Evolutionary conservation across 2,113 vertebrate genomes (phyloP), one percentile per base, ranked within the genome.

Genomic region (Osmerus eperlanus): DNA sequence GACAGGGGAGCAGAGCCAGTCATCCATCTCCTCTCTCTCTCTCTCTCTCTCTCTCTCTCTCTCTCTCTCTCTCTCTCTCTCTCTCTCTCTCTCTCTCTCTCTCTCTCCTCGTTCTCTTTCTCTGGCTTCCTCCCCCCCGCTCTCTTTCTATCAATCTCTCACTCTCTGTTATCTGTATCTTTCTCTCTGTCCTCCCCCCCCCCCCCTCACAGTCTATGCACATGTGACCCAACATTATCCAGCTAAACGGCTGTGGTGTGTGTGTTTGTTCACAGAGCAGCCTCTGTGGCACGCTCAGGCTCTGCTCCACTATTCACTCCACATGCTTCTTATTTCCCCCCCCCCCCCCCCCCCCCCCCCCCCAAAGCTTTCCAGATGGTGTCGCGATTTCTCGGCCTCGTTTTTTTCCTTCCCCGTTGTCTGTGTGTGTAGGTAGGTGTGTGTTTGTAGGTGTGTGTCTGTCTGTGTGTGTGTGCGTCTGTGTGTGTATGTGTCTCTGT

Each of bases 291-390:
- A 11, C 19, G 15, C 29, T 71, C 59, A 64, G 63, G 28, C 28
- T 8, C 51, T 65, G 32, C n/a, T 47, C 29, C 32, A 53, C 67
- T 47, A 83, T 78, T 63, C 52, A 3, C 72, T 66, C 68, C 78
- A 78, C 73, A 78, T 77, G 75, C 28, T 62, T 41, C 56, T 14
- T 18, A n/a, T 76, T 67, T 72, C 19, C 61, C 71, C 12, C 13
- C 32, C 32, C 32, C 32, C 32, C 32, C 1, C 29, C 1, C 29
- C 29, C 32, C 32, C 32, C 4, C 36, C 7, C 25, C 41, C 36
- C 28, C 63, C 29, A 65, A 80, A 66, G 61, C 41, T 56, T 71
- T 65, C 81, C 78, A 80, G 70, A 73, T 78, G 75, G 67, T 62
- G 78, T 47, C 63, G 63, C 47, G 2, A 55, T 66, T 77, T 62